Percentiles rank a stretch among this genome's conserved stretches.
These are phyloP conservation scores for Saccostrea cuccullata DNA, from an alignment of 1,140 invertebrate species.

Conservation along the genomic window DNA sequence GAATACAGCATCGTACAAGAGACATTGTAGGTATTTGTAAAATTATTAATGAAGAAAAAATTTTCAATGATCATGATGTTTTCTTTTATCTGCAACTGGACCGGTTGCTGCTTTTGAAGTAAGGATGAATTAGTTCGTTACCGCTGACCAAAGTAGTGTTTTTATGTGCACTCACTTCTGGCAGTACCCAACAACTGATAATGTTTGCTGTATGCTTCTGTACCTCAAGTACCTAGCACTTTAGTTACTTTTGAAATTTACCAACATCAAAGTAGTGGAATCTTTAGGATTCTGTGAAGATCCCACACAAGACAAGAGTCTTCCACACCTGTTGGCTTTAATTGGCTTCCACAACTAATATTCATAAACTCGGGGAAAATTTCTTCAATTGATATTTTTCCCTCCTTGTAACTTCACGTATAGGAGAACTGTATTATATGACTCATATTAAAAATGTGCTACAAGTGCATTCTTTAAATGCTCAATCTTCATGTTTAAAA, in stretches of 20 bases:
- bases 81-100: no score
- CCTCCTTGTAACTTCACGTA: not conserved
- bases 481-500: slow-evolving; percentile 27
- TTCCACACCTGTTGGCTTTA: slow-evolving; percentile 5
- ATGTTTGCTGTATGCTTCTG: no score
- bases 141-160: no score
- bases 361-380: not conserved
- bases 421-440: not conserved
- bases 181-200: no score
- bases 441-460: not conserved
- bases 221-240: not conserved
- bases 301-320: not conserved
- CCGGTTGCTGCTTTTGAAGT: no score
- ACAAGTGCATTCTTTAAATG: not conserved
- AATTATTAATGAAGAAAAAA: no score
- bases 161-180: no score
- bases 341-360: not conserved
- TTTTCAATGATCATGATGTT: no score
- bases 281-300: slow-evolving; percentile 1
- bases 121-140: no score
- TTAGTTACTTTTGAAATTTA: not conserved
- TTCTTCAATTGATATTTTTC: not conserved
- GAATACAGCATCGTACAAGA: no score
- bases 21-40: no score
- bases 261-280: not conserved